Evolutionary conservation across 2,113 vertebrate species (phyloP).

Genomic region (Xerus inauris): DNA sequence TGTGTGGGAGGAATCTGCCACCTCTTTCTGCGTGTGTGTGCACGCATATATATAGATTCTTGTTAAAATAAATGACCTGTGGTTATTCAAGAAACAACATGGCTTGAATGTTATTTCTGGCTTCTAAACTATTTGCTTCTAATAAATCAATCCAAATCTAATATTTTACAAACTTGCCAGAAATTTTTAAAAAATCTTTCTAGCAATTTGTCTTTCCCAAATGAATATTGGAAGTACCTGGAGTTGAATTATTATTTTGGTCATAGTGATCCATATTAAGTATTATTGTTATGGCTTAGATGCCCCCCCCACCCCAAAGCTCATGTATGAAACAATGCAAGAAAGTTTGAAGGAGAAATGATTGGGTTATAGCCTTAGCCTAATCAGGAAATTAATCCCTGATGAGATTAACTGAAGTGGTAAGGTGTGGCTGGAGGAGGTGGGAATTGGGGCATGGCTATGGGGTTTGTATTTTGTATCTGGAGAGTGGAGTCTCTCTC

Average conservation of each 20-base stretch:
- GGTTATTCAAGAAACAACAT: conserved; percentile 52
- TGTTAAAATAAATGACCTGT: conserved; percentile 18
- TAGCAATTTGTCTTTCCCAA: neutral
- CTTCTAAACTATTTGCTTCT: neutral
- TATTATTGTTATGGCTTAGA: neutral
- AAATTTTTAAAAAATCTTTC: conserved; percentile 4
- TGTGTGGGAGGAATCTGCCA: neutral
- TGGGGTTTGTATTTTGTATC: too few relatives aligned
- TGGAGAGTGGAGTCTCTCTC: too few relatives aligned
- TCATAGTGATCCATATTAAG: neutral
- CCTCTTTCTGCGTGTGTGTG: neutral
- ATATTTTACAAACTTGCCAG: neutral
- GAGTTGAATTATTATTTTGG: neutral
- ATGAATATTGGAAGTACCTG: neutral
- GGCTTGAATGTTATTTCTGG: neutral
- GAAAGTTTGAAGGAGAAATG: too few relatives aligned
- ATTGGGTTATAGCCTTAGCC: too few relatives aligned
- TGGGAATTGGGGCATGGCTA: too few relatives aligned
- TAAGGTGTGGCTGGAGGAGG: too few relatives aligned
- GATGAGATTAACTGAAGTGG: too few relatives aligned
- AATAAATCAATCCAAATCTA: conserved; percentile 28
- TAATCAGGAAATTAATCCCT: too few relatives aligned
- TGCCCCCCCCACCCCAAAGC: too few relatives aligned
- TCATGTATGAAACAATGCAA: too few relatives aligned
- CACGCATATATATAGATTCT: neutral